Conservation (phyloP, 2,888 invertebrate species). For the Crioceris asparagi region DNA sequence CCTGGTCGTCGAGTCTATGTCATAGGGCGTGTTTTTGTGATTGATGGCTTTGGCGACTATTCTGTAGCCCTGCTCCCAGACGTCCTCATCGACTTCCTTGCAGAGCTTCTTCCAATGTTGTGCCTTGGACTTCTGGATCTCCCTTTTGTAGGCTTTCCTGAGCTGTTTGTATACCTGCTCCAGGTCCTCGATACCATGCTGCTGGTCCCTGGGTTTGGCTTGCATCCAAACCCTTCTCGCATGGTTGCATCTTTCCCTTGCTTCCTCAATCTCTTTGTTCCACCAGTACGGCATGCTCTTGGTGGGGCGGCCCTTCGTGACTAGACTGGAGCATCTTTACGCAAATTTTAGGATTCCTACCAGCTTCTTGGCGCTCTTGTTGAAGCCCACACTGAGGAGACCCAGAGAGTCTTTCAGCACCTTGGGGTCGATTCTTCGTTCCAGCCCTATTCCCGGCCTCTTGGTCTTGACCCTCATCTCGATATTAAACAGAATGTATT, state of each 20-base stretch:
- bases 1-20: too few species aligned
- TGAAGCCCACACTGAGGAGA: too few species aligned
- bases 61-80: conserved; percentile 13
- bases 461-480: neutral
- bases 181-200: neutral
- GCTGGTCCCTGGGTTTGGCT: neutral
- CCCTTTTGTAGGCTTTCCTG: conserved; percentile 2
- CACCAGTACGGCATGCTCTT: conserved; percentile 5
- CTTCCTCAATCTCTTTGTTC: conserved; percentile 3
- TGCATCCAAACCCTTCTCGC: conserved; percentile 1
- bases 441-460: neutral
- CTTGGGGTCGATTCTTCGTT: neutral
- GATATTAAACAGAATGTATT: conserved; percentile 1
- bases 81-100: conserved; percentile 11
- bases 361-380: too few species aligned
- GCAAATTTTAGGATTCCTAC: too few species aligned
- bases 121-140: conserved; percentile 3
- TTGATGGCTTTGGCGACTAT: conserved; percentile 10
- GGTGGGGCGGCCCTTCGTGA: neutral
- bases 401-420: too few species aligned
- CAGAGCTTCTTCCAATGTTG: conserved; percentile 6
- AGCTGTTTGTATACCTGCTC: neutral
- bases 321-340: too few species aligned
- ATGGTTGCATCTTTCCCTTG: neutral
- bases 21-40: too few species aligned